Percentiles rank a stretch among this genome's conserved stretches.
Conservation (phyloP, 2,888 invertebrate species). For the Petrolisthes cinctipes region DNA sequence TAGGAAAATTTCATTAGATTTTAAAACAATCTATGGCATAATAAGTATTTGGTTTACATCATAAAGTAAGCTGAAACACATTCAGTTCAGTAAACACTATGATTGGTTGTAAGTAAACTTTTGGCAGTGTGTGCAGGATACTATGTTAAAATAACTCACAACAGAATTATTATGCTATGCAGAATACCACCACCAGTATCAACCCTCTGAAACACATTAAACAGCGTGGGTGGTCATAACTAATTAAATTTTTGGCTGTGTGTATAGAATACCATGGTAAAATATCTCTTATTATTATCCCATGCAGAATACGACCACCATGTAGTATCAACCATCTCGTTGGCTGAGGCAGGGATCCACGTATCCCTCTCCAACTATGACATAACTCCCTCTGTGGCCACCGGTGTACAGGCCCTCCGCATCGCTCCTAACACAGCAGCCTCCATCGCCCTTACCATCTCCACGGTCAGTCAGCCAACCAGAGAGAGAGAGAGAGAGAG, state of each 20-base stretch:
- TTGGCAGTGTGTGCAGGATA: too few relatives aligned
- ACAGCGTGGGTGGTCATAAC: not conserved
- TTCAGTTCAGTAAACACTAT: too few relatives aligned
- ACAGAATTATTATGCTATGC: too few relatives aligned
- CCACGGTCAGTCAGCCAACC: conserved; percentile 20
- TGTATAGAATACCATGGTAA: not conserved
- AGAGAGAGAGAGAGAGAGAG: too few relatives aligned
- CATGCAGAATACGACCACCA: conserved; percentile 33
- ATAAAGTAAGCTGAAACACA: too few relatives aligned
- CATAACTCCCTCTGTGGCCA: conserved; percentile 25
- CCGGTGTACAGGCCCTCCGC: conserved; percentile 37
- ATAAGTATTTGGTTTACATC: too few relatives aligned
- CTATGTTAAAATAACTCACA: too few relatives aligned
- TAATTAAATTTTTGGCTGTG: not conserved
- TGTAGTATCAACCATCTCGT: conserved; percentile 20
- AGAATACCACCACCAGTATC: too few relatives aligned
- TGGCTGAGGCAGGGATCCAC: conserved; percentile 44
- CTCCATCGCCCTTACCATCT: conserved; percentile 33
- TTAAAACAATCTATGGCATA: too few relatives aligned
- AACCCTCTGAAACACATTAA: too few relatives aligned
- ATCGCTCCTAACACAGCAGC: conserved; percentile 42
- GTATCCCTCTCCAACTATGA: conserved; percentile 41
- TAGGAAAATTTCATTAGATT: too few relatives aligned
- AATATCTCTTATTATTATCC: not conserved
- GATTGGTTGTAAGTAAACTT: too few relatives aligned